Base-by-base conservation (phyloP, 2,113 vertebrate genomes). In the Brachirus orientalis region DNA sequence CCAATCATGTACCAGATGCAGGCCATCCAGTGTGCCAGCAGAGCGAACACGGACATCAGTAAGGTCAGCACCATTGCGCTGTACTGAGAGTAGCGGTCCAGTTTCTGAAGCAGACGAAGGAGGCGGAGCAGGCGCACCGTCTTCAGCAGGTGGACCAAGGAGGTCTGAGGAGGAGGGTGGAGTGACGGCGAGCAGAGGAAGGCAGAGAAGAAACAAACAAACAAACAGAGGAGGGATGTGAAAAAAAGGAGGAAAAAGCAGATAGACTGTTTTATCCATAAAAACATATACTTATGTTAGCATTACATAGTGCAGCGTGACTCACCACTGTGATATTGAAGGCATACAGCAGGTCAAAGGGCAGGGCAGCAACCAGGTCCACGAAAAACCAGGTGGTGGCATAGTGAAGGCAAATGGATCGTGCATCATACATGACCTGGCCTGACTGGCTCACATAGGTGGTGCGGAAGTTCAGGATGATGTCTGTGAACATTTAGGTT, bases 1-100 rank as follows among this genome's bases (percentile, higher is more conserved):
- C 96, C 95, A 17, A 97, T 96, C 85, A 96, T 92, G 58, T 96
- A 97, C 96, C 96, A 97, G 88, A 97, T 92, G 72, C 96, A 97
- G 53, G 96, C 95, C 95, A 97, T 94, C 95, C 95, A 97, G 88
- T 97, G 96, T 0, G 95, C 96, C 72, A 97, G 92, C 75, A 97
- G 92, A 1, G 94, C 95, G 0, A 97, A 97, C 92, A 95, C 94
- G 70, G 95, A 96, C 95, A 95, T 97, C n/a, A 97, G 94, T 18
- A 97, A 90, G 0, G 96, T 96, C 17, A 97, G 94, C 73, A 97
- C 95, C 94, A 96, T 94, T 74, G 95, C 94, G 1, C 95, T 96
- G 93, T 97, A 96, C 90, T 97, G 96, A 1, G 95, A 97, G 90
- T 97, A 97, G 8, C 96, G 94, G 64, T 97, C 95, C 83, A 97